Evolutionary conservation across 2,888 invertebrate species (phyloP), one percentile per base, ranked within the genome.

Genomic region (Baccha elongata): DNA sequence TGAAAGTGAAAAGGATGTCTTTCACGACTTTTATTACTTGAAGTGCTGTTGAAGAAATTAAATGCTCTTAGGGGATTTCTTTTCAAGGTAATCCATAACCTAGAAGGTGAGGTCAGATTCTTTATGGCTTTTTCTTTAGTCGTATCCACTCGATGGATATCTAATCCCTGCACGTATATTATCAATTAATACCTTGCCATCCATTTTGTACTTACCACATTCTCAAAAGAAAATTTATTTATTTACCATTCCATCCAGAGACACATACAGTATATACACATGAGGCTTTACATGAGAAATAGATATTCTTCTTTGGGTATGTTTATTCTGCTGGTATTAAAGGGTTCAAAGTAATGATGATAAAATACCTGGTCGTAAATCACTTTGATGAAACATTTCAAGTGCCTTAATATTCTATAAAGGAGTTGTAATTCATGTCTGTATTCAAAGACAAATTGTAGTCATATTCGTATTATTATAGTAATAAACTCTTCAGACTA

Each of bases 331-430:
- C 19, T 37, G 19, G 53, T 10, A 37, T 67, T 67, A 72, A 73
- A 73, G 78, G 67, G 52, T 67, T 78, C 44, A 60, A 52, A 52
- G 21, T 72, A 78, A 72, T 73, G 73, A 68, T 79, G 79, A 68
- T 73, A 53, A 62, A 79, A 68, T 19, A 55, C 40, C 68, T 11
- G 26, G 46, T 23, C 46, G 50, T 79, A 74, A 79, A 74, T 79
- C 73, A 62, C 53, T 67, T 79, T 40, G 53, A 17, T 46, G 58
- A 23, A 50, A 44, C 29, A 48, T 10, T 13, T 10, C 42, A n/a
- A 13, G 15, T 15, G 11, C 40, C 44, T 37, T 23, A 55, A 64
- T 46, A 13, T 13, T n/a, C 5, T 11, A 3, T 8, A 17, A 23
- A 17, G 13, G 6, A 23, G 13, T 17, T 13, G 17, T 52, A 53